phyloP scores from a whole-genome alignment of 2,888 invertebrate genomes.

The Pachycephus smyrnensis region DNA sequence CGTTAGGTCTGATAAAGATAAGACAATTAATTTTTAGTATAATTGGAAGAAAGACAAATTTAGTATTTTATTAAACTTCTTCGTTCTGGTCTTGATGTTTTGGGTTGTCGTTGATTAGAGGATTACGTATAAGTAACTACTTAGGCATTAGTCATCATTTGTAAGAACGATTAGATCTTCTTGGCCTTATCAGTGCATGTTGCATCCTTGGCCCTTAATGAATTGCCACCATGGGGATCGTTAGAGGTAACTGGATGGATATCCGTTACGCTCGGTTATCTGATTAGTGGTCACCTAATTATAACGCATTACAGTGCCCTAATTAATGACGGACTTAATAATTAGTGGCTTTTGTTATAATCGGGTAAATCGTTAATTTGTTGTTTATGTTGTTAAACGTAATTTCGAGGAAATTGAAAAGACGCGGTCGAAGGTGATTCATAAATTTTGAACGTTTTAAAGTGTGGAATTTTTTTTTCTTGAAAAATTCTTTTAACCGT shows the following conservation, averaged over 20 bases:
- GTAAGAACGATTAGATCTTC: conserved; percentile 16
- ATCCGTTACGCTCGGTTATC: conserved; percentile 52
- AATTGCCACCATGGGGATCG: conserved; percentile 61
- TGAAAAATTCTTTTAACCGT: background rate
- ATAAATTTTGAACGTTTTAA: background rate
- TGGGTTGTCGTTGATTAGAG: background rate
- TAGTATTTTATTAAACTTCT: background rate
- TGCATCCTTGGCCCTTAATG: conserved; percentile 42
- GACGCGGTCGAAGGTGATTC: background rate
- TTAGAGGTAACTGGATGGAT: conserved; percentile 56
- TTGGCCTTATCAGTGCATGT: conserved; percentile 14
- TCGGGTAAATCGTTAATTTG: background rate
- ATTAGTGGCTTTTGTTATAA: conserved; percentile 14
- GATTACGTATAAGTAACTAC: background rate
- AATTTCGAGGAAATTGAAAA: background rate
- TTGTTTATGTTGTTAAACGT: background rate
- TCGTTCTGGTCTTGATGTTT: background rate
- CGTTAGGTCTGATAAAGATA: background rate
- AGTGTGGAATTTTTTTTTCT: background rate
- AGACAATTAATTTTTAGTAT: background rate
- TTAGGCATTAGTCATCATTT: background rate
- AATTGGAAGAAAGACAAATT: background rate
- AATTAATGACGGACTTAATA: conserved; percentile 52
- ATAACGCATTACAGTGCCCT: conserved; percentile 50
- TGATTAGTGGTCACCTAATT: conserved; percentile 57